These are phyloP conservation scores for Anastrepha obliqua DNA, from an alignment of 1,140 invertebrate genomes.

Conservation along the genomic window DNA sequence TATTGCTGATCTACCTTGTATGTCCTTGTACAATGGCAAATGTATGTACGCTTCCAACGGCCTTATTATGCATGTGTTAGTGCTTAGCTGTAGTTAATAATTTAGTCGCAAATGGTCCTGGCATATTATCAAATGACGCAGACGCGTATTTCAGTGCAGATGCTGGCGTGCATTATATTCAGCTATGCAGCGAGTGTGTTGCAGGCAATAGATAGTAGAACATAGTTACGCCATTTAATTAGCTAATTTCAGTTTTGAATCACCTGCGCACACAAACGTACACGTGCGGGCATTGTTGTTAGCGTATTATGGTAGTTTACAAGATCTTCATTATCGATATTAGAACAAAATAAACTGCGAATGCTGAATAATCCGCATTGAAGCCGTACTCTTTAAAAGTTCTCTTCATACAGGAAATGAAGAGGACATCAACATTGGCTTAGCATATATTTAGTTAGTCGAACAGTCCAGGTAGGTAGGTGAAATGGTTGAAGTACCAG, in stretches of 20 bases:
- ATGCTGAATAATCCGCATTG: too few species aligned
- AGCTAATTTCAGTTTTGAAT: conserved; percentile 21
- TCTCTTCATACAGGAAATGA: too few species aligned
- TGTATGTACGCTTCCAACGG: not conserved
- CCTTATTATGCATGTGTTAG: not conserved
- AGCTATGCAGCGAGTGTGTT: not conserved
- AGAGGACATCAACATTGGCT: too few species aligned
- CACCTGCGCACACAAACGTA: not conserved
- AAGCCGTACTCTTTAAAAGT: too few species aligned
- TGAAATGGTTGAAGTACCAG: too few species aligned
- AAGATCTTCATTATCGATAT: too few species aligned
- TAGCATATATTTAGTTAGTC: too few species aligned
- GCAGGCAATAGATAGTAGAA: not conserved
- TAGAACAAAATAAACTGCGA: too few species aligned
- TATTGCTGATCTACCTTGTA: too few species aligned
- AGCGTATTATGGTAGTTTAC: too few species aligned
- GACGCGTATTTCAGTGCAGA: conserved; percentile 3
- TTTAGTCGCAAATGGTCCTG: conserved; percentile 36
- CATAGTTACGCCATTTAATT: conserved; percentile 26
- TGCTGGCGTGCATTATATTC: not conserved
- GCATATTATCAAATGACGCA: conserved; percentile 32
- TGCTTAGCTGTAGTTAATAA: conserved; percentile 38
- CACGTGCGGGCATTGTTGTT: not conserved
- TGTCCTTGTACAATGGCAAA: not conserved
- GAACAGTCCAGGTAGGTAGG: too few species aligned